These are phyloP conservation scores for Dromaius novaehollandiae DNA, from an alignment of 2,113 vertebrate species.

Conservation along the genomic window DNA sequence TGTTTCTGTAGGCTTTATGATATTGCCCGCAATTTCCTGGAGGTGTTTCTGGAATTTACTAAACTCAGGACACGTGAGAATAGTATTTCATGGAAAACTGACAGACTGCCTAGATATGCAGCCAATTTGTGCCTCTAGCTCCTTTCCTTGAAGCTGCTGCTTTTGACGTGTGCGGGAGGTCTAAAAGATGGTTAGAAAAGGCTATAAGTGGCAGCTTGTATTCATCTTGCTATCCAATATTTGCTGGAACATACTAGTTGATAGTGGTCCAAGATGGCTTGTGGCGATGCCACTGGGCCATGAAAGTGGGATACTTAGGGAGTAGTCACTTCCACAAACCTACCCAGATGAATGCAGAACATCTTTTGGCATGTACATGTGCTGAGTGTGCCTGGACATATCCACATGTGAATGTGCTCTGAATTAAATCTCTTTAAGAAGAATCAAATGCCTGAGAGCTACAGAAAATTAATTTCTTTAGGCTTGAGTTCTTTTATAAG, in stretches of 20 bases:
- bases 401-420: neutral
- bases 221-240: neutral
- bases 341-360: neutral
- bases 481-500: neutral
- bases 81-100: fast-evolving
- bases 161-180: neutral
- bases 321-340: neutral
- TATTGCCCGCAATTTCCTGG: neutral
- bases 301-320: neutral
- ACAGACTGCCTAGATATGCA: neutral
- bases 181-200: neutral
- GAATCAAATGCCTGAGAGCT: neutral
- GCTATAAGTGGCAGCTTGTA: neutral
- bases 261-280: neutral
- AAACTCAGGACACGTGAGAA: neutral
- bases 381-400: neutral
- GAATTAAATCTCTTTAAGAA: neutral
- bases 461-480: neutral
- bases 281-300: neutral
- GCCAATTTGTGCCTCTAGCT: neutral
- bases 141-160: neutral
- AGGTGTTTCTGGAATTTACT: neutral
- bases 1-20: neutral
- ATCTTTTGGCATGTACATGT: neutral
- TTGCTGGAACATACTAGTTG: neutral